phyloP scores from a whole-genome alignment of 2,797 vertebrate genomes.

The Enteromius radiatus region DNA sequence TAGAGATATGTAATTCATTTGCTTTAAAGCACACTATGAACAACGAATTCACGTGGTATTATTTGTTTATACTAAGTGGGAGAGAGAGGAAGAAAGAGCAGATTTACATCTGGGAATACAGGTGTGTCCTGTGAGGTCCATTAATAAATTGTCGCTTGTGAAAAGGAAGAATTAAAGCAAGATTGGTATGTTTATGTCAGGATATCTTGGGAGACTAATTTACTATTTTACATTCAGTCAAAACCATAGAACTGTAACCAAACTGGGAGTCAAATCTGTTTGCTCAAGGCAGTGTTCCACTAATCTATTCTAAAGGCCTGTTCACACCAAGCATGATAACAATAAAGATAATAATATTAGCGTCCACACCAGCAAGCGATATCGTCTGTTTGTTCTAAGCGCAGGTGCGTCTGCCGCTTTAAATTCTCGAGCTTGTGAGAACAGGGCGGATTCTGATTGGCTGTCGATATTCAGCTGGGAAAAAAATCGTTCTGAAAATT shows the following conservation, averaged over 20 bases:
- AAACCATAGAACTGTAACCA: not conserved
- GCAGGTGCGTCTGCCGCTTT: no score
- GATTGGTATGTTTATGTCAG: conserved; percentile 32
- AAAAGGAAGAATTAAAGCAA: not conserved
- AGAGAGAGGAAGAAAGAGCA: conserved; percentile 1
- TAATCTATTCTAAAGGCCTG: not conserved
- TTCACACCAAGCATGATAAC: no score
- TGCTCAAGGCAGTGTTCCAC: not conserved
- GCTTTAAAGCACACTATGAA: not conserved
- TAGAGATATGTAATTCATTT: conserved; percentile 21
- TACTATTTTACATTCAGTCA: conserved; percentile 20
- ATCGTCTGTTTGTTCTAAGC: no score
- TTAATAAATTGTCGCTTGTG: conserved; percentile 15
- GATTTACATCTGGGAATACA: conserved; percentile 45
- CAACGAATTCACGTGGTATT: not conserved
- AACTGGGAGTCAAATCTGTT: conserved; percentile 5
- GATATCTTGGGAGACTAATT: conserved; percentile 4
- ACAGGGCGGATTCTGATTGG: no score
- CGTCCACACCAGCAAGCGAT: no score
- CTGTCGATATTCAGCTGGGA: no score
- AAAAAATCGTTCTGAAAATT: no score
- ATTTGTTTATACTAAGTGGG: conserved; percentile 24
- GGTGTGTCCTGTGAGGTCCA: conserved; percentile 34
- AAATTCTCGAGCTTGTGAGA: no score
- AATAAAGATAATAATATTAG: no score